A percentile compares a stretch with the other conserved stretches of the same genome.
phyloP scores from a whole-genome alignment of 1,140 invertebrate species.

The Hormaphis cornu region DNA sequence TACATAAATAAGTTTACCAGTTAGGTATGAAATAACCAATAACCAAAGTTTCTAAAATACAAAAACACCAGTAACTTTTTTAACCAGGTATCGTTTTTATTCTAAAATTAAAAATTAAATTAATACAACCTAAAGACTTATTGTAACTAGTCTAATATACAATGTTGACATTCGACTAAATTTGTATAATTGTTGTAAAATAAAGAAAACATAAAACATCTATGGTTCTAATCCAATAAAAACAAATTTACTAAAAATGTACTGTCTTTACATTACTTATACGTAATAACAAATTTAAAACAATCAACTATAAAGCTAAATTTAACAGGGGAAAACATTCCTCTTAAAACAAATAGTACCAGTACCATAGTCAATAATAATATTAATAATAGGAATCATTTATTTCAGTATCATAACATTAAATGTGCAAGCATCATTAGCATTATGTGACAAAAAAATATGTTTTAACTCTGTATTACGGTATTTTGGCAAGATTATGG shows the following conservation, averaged over 20 bases:
- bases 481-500: constrained; percentile 28
- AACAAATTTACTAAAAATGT: constrained; percentile 12
- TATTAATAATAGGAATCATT: constrained; percentile 33
- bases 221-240: not conserved
- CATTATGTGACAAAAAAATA: constrained; percentile 32
- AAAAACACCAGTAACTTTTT: not conserved
- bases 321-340: not conserved
- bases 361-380: constrained; percentile 25
- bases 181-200: constrained; percentile 20
- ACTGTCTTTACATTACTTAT: constrained; percentile 20
- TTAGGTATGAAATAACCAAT: not conserved
- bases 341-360: constrained; percentile 26
- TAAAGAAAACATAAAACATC: constrained; percentile 26
- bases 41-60: not conserved
- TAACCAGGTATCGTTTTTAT: constrained; percentile 21
- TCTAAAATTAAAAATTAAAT: constrained; percentile 31
- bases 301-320: constrained; percentile 19
- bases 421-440: constrained; percentile 25
- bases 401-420: constrained; percentile 22
- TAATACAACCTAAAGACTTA: constrained; percentile 27
- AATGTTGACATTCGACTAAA: constrained; percentile 27
- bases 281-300: constrained; percentile 23
- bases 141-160: constrained; percentile 25
- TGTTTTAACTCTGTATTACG: constrained; percentile 13
- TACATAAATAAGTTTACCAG: not conserved